phyloP scores from a whole-genome alignment of 2,797 vertebrate species.

The Lithobates pipiens region DNA sequence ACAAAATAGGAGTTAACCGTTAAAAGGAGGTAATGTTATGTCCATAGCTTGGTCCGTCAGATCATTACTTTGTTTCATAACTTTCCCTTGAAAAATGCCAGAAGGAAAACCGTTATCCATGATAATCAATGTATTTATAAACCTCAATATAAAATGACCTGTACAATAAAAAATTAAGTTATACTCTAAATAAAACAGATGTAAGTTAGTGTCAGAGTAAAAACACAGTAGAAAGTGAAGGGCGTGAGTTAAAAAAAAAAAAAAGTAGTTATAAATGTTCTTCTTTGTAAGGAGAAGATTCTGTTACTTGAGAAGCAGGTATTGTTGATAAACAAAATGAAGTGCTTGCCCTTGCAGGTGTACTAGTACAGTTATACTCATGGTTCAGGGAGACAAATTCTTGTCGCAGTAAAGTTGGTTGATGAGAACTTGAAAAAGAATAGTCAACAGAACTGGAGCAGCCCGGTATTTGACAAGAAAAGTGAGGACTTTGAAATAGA shows the following conservation, averaged over 20 bases:
- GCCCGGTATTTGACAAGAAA: slow-evolving; percentile 31
- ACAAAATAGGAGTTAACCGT: neutral
- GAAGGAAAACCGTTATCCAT: neutral
- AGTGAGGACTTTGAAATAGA: slow-evolving; percentile 28
- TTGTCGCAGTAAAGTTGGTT: slow-evolving; percentile 19
- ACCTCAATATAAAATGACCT: slow-evolving; percentile 23
- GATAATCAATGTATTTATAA: neutral
- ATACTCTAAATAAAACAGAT: slow-evolving; percentile 33
- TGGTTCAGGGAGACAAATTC: slow-evolving; percentile 36
- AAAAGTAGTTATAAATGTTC: slow-evolving; percentile 20
- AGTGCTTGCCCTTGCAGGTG: neutral
- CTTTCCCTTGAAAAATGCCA: neutral
- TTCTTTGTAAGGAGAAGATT: slow-evolving; percentile 34
- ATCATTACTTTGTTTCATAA: neutral
- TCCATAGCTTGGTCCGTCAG: neutral
- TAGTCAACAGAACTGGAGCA: slow-evolving; percentile 38
- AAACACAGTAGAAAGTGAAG: slow-evolving; percentile 29
- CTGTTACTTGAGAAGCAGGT: slow-evolving; percentile 25
- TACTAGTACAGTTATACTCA: slow-evolving; percentile 38
- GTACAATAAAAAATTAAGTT: slow-evolving; percentile 40
- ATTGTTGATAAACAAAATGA: slow-evolving; percentile 41
- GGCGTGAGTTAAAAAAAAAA: neutral
- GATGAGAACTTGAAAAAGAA: slow-evolving; percentile 16
- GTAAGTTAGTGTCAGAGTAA: slow-evolving; percentile 41
- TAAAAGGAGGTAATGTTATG: neutral